phyloP scores from a whole-genome alignment of 2,113 vertebrate species.

The Phycodurus eques region DNA sequence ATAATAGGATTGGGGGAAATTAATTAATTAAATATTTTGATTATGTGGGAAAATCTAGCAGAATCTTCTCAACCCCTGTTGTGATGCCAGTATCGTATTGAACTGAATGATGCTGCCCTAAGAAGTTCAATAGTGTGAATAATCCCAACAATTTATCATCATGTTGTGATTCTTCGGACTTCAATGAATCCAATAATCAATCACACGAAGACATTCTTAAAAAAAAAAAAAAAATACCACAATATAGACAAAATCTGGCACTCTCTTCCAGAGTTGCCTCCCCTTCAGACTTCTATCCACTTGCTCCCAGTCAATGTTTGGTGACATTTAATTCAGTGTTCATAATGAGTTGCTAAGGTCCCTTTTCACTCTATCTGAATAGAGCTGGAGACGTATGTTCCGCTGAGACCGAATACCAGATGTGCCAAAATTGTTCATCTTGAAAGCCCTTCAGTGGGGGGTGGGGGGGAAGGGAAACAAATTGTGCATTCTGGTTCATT shows the following conservation, averaged over 20 bases:
- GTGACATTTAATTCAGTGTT: neutral
- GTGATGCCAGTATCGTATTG: too few relatives aligned
- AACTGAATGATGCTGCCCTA: too few relatives aligned
- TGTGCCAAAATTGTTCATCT: slow-evolving; percentile 4
- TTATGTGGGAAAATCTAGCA: too few relatives aligned
- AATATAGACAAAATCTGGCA: neutral
- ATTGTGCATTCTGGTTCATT: slow-evolving; percentile 1
- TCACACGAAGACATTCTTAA: neutral
- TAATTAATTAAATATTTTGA: too few relatives aligned
- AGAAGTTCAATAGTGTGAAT: too few relatives aligned
- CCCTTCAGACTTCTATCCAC: neutral
- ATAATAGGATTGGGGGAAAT: neutral
- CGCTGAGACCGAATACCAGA: neutral
- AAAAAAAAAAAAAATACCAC: neutral
- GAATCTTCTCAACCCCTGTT: too few relatives aligned
- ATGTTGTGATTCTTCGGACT: neutral
- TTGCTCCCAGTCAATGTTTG: neutral
- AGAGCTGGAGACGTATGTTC: neutral
- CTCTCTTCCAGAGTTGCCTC: neutral
- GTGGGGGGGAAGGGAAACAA: slow-evolving; percentile 8
- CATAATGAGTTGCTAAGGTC: neutral
- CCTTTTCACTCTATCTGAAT: neutral
- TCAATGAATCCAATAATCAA: neutral
- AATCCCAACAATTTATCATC: neutral
- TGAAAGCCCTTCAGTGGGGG: neutral